Base-by-base conservation (phyloP, 2,888 invertebrate genomes). In the Athalia rosae region DNA sequence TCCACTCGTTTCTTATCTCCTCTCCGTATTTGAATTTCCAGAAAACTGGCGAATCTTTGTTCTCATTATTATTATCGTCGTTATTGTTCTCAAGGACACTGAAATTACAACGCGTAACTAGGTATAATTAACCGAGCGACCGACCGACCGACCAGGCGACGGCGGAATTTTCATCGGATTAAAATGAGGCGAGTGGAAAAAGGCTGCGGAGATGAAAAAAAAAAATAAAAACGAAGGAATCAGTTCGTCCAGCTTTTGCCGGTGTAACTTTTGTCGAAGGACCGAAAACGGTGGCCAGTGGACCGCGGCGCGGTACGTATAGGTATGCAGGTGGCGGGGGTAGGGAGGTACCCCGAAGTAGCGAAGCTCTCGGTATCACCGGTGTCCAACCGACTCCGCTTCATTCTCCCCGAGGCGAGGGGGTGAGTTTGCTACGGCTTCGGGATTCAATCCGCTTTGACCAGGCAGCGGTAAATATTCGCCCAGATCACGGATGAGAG, bases 401-500 rank as follows among this genome's bases (percentile, higher is more conserved):
- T n/a, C 58, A 56, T 71, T 4, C 71, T 13, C 58, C 58, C 77
- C 78, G 64, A 28, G 79, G 61, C 78, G 64, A 28, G 79, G 61
- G 73, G 63, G 79, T 77, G 78, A 76, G 43, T 15, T 56, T 43
- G 58, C 64, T 67, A 77, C 80, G 79, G 81, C 77, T 78, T 78
- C 79, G 76, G 80, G 79, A 83, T 84, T 82, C 83, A 83, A 83
- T 82, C 80, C 82, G 82, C 84, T 87, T 87, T 85, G 86, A 85
- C 85, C 85, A 86, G 83, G 84, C 80, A 85, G 80, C 84, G 85
- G 86, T 86, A 86, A 86, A 87, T 84, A 86, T 84, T 84, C 82
- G 80, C 79, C 83, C 82, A 81, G 84, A 83, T 84, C 84, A 85
- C 84, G 85, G 85, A 84, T 86, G 86, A 86, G 83, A 86, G 85